Conservation (phyloP, 2,888 invertebrate genomes). For the Sturmia bella region DNA sequence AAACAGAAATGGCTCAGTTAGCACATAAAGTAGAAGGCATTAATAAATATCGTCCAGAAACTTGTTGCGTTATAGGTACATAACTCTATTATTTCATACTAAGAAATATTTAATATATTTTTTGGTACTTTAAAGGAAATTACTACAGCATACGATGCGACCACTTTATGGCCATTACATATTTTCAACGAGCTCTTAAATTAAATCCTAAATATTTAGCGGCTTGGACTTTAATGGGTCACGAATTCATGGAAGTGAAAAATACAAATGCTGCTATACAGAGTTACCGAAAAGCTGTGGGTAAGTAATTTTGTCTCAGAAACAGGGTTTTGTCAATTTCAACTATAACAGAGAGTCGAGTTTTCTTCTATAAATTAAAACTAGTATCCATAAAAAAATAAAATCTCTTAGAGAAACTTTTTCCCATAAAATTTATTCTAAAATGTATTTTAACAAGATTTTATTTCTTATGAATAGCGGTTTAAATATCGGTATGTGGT, state of each 20-base stretch:
- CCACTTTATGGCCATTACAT: slow-evolving; percentile 98
- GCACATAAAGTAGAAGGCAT: slow-evolving; percentile 96
- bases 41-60: slow-evolving; percentile 98
- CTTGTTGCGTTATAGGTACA: slow-evolving; percentile 98
- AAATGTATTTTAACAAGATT: too few species aligned
- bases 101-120: not conserved
- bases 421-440: too few species aligned
- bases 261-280: slow-evolving; percentile 99
- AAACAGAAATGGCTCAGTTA: slow-evolving; percentile 94
- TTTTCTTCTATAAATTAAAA: too few species aligned
- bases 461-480: too few species aligned
- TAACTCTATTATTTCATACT: slow-evolving; percentile 27
- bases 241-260: slow-evolving; percentile 99
- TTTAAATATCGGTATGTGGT: too few species aligned
- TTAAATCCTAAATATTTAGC: slow-evolving; percentile 96
- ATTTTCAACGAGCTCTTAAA: slow-evolving; percentile 96
- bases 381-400: too few species aligned
- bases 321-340: too few species aligned
- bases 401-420: too few species aligned
- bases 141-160: slow-evolving; percentile 97
- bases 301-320: slow-evolving; percentile 82
- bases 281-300: slow-evolving; percentile 97
- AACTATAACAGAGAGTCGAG: too few species aligned
- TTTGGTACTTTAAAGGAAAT: slow-evolving; percentile 87
- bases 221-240: slow-evolving; percentile 99